Evolutionary conservation across 1,140 invertebrate species (phyloP).

Genomic region (Bombus turneri): DNA sequence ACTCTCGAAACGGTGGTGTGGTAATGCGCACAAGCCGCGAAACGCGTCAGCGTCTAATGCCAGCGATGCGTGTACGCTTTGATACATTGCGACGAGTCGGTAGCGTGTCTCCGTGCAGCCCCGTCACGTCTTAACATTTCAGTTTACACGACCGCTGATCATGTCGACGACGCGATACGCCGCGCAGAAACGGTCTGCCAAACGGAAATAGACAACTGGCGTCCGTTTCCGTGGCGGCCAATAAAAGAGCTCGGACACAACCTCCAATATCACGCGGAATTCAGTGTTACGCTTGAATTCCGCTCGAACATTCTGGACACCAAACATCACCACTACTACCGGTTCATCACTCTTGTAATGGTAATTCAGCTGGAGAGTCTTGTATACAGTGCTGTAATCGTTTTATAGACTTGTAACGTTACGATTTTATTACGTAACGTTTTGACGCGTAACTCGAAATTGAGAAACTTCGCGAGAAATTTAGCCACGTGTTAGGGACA

Average conservation of each 20-base stretch:
- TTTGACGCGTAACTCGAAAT: background rate
- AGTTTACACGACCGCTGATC: conserved; percentile 81
- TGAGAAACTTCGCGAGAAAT: background rate
- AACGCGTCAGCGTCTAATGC: conserved; percentile 63
- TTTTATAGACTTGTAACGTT: too few relatives aligned
- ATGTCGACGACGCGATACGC: conserved; percentile 69
- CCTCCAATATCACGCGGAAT: conserved; percentile 3
- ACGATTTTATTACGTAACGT: too few relatives aligned
- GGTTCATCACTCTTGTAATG: background rate
- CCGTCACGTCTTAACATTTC: conserved; percentile 80
- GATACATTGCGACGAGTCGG: conserved; percentile 77
- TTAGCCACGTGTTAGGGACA: background rate
- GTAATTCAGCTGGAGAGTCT: background rate
- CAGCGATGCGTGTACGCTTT: conserved; percentile 75
- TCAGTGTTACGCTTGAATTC: background rate
- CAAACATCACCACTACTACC: background rate
- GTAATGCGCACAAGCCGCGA: too few relatives aligned
- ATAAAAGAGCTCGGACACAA: conserved; percentile 10
- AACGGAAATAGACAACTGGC: conserved; percentile 51
- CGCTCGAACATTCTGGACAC: background rate
- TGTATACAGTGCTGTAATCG: background rate
- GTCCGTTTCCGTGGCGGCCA: conserved; percentile 30
- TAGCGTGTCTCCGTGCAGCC: conserved; percentile 71
- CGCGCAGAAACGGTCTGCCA: conserved; percentile 1
- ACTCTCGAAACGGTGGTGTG: background rate